Conservation (phyloP, 53 echinoderm and acorn worm genomes). For the Mesocentrotus franciscanus region DNA sequence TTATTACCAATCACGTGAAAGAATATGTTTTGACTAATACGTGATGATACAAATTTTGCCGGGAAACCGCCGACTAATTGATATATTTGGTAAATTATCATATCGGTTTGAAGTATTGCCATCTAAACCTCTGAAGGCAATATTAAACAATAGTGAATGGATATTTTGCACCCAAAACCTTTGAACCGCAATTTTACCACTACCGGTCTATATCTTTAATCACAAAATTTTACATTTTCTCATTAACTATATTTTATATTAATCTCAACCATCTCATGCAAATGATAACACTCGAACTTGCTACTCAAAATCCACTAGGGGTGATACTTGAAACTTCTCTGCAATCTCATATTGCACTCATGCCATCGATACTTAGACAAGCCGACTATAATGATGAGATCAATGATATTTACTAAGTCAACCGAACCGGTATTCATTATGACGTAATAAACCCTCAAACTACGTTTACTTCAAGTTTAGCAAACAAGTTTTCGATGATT, state of each 20-base stretch:
- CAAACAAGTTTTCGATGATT: constrained; percentile 25
- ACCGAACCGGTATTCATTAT: not conserved
- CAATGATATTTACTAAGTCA: not conserved
- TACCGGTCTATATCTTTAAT: too few relatives aligned
- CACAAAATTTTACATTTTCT: too few relatives aligned
- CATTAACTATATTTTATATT: not conserved
- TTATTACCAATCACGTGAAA: too few relatives aligned
- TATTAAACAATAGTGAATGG: too few relatives aligned
- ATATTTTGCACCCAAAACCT: too few relatives aligned
- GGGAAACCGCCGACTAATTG: too few relatives aligned
- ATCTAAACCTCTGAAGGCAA: too few relatives aligned
- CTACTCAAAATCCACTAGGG: not conserved
- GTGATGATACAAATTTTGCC: too few relatives aligned
- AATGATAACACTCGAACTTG: not conserved
- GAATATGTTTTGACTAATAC: too few relatives aligned
- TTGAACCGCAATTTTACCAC: too few relatives aligned
- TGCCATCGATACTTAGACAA: not conserved
- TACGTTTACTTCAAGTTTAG: not conserved
- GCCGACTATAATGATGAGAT: not conserved
- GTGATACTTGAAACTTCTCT: not conserved
- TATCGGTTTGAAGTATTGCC: too few relatives aligned
- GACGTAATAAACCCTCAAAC: constrained; percentile 25
- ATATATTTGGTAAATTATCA: too few relatives aligned
- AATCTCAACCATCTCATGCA: not conserved
- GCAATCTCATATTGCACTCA: not conserved